Evolutionary conservation across 2,113 vertebrate genomes (phyloP), one percentile per base, ranked within the genome.

Genomic region (Marmota flaviventris): DNA sequence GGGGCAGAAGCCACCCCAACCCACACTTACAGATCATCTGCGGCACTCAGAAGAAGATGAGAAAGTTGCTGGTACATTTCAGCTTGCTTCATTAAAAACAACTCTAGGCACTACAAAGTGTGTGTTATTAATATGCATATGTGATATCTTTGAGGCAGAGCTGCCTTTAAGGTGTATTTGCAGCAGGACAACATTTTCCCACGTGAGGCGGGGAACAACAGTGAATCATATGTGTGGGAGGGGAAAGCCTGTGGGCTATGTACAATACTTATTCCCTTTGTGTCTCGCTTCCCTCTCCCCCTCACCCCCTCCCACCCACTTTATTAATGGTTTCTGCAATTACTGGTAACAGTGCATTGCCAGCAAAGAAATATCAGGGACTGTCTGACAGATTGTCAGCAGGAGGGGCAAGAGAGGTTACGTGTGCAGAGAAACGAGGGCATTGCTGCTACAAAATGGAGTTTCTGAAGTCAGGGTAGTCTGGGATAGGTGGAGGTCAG

Each of bases 51-150:
- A 98, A 98, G 96, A 97, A 97, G 97, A 98, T 94, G 97, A 98
- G 97, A 98, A 98, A 98, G 98, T 98, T 98, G 97, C 98, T 98
- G 98, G 98, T 98, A 96, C 98, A 97, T 98, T 99, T 98, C 97
- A 98, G 98, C 97, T 97, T 98, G 97, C 97, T 98, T 99, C 96
- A 97, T 99, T 99, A 98, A 98, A 98, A 99, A 98, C 98, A 98
- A 98, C 98, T 99, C 98, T 98, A 98, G 98, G 98, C 98, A 97
- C 98, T 98, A 99, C 98, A 98, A 98, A 99, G 98, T 98, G 97
- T 98, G 98, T 97, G 98, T 98, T 98, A 99, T 99, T 98, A 99
- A 99, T 99, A 99, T 99, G 99, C 98, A 99, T 99, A 98, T 98
- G 98, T 92, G 98, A 98, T 98, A 97, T 98, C 99, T 99, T 98